A percentile compares a stretch with the other conserved stretches of the same genome.
Conservation (phyloP, 1,140 invertebrate genomes). For the Muscidifurax raptorellus region DNA sequence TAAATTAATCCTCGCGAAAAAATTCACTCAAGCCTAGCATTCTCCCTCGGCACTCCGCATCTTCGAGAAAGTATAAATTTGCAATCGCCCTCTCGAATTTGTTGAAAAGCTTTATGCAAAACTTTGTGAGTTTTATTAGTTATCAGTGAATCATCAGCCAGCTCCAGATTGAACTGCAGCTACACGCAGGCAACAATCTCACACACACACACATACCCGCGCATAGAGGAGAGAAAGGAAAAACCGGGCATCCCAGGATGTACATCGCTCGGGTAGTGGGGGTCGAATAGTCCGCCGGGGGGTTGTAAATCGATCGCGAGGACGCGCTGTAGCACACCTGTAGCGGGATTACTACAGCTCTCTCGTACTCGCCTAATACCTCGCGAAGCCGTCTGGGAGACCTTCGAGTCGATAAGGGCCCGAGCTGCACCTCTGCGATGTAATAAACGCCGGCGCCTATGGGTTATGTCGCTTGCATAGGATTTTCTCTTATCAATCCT, state of each 20-base stretch:
- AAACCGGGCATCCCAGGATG: not conserved
- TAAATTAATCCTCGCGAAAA: not conserved
- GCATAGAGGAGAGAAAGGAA: not conserved
- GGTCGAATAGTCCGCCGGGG: not conserved
- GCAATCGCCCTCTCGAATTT: slow-evolving; percentile 20
- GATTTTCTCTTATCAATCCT: too few species aligned
- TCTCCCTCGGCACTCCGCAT: not conserved
- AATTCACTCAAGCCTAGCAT: not conserved
- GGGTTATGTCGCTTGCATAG: not conserved
- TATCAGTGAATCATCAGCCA: slow-evolving; percentile 51
- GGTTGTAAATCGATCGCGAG: slow-evolving; percentile 48
- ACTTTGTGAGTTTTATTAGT: slow-evolving; percentile 44
- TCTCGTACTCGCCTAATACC: slow-evolving; percentile 65
- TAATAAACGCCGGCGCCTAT: not conserved
- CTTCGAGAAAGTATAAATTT: slow-evolving; percentile 9
- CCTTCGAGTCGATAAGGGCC: slow-evolving; percentile 55
- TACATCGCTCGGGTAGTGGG: not conserved
- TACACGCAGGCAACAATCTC: not conserved
- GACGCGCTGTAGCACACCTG: slow-evolving; percentile 13
- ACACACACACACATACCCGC: too few species aligned
- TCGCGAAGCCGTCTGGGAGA: slow-evolving; percentile 46
- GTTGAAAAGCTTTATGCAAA: slow-evolving; percentile 43
- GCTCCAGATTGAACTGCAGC: slow-evolving; percentile 27
- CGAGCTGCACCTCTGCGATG: not conserved
- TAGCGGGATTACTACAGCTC: slow-evolving; percentile 14